Conservation (phyloP, 2,888 invertebrate genomes). For the Abscondita cerata region DNA sequence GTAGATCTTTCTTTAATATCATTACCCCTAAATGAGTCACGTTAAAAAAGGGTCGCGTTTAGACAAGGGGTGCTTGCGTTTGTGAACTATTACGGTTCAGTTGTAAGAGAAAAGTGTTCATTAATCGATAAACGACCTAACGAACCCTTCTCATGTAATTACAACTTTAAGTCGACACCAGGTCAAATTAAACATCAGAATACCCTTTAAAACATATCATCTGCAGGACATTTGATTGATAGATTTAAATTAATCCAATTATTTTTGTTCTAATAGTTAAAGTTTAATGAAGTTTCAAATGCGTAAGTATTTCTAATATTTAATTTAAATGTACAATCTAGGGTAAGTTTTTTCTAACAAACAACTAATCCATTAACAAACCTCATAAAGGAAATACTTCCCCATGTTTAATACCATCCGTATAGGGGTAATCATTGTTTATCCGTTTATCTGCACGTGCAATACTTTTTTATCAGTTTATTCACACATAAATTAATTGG, state of each 20-base stretch:
- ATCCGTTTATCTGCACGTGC: constrained; percentile 44
- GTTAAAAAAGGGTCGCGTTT: constrained; percentile 24
- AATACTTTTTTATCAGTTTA: constrained; percentile 50
- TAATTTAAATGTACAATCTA: not conserved
- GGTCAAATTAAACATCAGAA: constrained; percentile 22
- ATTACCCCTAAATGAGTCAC: constrained; percentile 28
- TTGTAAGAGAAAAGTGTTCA: constrained; percentile 25
- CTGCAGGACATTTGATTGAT: constrained; percentile 4
- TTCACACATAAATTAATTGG: constrained; percentile 55
- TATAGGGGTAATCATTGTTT: constrained; percentile 28
- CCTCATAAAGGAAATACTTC: constrained; percentile 19
- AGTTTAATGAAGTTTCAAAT: too few species aligned
- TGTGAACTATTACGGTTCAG: constrained; percentile 22
- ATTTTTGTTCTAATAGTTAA: not conserved
- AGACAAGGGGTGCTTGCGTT: constrained; percentile 18
- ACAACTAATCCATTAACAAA: constrained; percentile 31
- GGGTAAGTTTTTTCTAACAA: constrained; percentile 9
- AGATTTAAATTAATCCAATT: constrained; percentile 6
- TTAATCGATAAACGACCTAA: constrained; percentile 26
- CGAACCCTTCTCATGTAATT: constrained; percentile 31
- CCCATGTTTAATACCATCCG: constrained; percentile 16
- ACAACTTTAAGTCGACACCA: constrained; percentile 21
- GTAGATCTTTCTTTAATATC: constrained; percentile 18
- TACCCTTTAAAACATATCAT: constrained; percentile 9
- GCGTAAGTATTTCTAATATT: too few species aligned